phyloP scores from a whole-genome alignment of 2,888 invertebrate genomes.

The Biston stratarius region DNA sequence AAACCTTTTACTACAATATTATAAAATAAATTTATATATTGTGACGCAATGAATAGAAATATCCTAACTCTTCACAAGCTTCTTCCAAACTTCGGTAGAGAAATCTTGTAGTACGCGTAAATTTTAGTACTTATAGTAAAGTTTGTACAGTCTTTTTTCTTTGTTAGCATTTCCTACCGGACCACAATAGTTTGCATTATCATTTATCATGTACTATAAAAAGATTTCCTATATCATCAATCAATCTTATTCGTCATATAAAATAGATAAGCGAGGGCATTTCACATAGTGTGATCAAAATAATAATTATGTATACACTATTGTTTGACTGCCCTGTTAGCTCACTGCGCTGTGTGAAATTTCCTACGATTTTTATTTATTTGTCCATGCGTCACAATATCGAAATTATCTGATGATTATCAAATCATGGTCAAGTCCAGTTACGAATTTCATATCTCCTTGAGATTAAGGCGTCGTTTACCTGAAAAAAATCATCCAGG shows the following conservation, averaged over 20 bases:
- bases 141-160: not conserved
- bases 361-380: no score
- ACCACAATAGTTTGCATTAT: slow-evolving; percentile 1
- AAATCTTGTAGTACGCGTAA: no score
- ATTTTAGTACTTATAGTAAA: no score
- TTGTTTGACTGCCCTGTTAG: no score
- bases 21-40: no score
- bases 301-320: slow-evolving; percentile 1
- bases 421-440: slow-evolving; percentile 37
- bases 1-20: no score
- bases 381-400: slow-evolving; percentile 26
- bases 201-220: slow-evolving; percentile 24
- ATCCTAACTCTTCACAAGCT: no score
- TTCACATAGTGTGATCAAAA: slow-evolving; percentile 7
- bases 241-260: slow-evolving; percentile 5
- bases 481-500: no score
- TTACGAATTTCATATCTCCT: slow-evolving; percentile 7
- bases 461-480: slow-evolving; percentile 34
- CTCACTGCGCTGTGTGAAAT: no score
- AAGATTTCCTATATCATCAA: slow-evolving; percentile 14
- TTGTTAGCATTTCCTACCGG: slow-evolving; percentile 1
- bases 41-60: no score
- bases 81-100: no score
- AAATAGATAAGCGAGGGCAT: slow-evolving; percentile 10
- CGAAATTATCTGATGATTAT: slow-evolving; percentile 24